These are phyloP conservation scores for Caenorhabditis sp. DNA, from an alignment of 2,888 invertebrate genomes.

Conservation along the genomic window DNA sequence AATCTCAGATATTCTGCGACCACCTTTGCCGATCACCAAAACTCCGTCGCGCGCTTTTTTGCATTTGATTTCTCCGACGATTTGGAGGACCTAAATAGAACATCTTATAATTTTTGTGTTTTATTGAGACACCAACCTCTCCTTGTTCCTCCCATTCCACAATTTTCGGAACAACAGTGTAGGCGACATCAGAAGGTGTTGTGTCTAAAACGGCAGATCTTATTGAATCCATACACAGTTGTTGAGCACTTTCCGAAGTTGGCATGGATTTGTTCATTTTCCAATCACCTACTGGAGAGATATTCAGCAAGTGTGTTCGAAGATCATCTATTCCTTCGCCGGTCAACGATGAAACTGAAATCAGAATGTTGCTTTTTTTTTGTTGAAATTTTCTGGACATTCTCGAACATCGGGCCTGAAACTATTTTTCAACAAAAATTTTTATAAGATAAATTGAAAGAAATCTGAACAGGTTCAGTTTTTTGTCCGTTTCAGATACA, in stretches of 20 bases:
- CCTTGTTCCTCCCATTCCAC: constrained; percentile 59
- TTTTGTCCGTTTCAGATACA: no score
- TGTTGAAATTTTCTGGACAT: not conserved
- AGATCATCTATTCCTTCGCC: constrained; percentile 66
- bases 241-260: constrained; percentile 45
- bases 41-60: constrained; percentile 59
- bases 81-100: constrained; percentile 35
- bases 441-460: not conserved
- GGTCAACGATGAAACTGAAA: constrained; percentile 51
- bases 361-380: constrained; percentile 2
- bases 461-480: no score
- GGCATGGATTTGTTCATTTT: constrained; percentile 23
- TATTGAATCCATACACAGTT: constrained; percentile 77
- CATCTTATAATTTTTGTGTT: not conserved
- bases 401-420: not conserved
- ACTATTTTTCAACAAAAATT: no score
- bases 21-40: constrained; percentile 45
- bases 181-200: constrained; percentile 84
- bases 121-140: constrained; percentile 23
- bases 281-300: constrained; percentile 55
- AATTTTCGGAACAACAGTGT: constrained; percentile 70
- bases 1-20: constrained; percentile 43
- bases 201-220: constrained; percentile 85
- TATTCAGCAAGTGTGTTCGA: constrained; percentile 50
- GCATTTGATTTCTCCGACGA: constrained; percentile 59